These are phyloP conservation scores for Bruchidius siliquastri DNA, from an alignment of 2,888 invertebrate genomes.

Conservation along the genomic window DNA sequence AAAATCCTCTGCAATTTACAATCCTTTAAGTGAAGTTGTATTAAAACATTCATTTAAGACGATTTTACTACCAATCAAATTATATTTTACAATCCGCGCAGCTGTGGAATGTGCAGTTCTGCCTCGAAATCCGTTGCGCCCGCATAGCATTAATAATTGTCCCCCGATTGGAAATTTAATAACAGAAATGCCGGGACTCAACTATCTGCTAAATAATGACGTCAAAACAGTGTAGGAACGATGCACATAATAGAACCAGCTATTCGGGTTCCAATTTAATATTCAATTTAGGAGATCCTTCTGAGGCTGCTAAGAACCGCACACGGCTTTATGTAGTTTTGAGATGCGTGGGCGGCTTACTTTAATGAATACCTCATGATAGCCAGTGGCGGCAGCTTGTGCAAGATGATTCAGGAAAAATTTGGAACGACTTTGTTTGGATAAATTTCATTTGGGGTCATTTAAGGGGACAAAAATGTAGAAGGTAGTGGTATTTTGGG, in stretches of 20 bases:
- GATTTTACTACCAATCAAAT: neutral
- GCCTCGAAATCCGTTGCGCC: neutral
- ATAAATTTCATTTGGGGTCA: too few relatives aligned
- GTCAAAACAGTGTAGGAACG: slow-evolving; percentile 22
- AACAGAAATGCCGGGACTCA: neutral
- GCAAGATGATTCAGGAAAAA: too few relatives aligned
- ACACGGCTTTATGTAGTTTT: neutral
- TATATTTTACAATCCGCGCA: neutral
- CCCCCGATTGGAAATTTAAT: neutral
- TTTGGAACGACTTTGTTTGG: too few relatives aligned
- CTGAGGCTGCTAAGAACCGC: neutral
- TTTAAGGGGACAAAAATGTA: too few relatives aligned
- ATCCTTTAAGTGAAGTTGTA: too few relatives aligned
- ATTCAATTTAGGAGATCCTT: slow-evolving; percentile 28
- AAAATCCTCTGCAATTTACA: too few relatives aligned
- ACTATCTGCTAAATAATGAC: neutral
- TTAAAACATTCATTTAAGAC: too few relatives aligned
- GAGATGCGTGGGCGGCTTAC: neutral
- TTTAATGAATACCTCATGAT: neutral
- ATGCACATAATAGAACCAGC: slow-evolving; percentile 29
- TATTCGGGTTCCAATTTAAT: slow-evolving; percentile 38
- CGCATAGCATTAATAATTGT: neutral
- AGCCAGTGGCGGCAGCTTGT: too few relatives aligned
- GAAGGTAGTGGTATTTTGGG: too few relatives aligned
- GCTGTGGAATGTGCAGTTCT: neutral